Conservation (phyloP, 2,888 invertebrate species). For the Habrosyne pyritoides region DNA sequence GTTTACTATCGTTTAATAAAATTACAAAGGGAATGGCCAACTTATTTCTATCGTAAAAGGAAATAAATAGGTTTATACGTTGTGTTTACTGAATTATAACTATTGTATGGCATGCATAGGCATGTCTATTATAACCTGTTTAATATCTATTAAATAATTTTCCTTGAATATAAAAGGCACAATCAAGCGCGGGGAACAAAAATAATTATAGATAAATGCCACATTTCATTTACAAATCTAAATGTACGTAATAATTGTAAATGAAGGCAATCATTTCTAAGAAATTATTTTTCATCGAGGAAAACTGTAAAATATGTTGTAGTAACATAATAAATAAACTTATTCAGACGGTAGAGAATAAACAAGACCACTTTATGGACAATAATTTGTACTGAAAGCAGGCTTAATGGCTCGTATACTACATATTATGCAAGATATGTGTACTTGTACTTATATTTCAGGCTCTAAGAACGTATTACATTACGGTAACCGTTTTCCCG, state of each 20-base stretch:
- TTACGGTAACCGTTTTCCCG: constrained; percentile 41
- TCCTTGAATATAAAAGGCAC: too few species aligned
- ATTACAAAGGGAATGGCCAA: neutral
- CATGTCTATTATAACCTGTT: too few species aligned
- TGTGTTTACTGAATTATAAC: neutral
- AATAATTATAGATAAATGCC: neutral
- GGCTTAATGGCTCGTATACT: constrained; percentile 15
- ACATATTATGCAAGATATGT: constrained; percentile 18
- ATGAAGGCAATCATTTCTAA: neutral
- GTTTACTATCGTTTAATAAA: constrained; percentile 1
- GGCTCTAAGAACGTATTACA: constrained; percentile 46
- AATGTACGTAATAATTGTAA: too few species aligned
- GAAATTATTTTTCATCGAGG: neutral
- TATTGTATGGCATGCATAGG: neutral
- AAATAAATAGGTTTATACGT: neutral
- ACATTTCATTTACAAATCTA: neutral
- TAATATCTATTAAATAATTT: too few species aligned
- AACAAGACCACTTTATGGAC: constrained; percentile 1
- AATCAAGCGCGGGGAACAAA: too few species aligned
- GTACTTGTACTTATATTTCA: constrained; percentile 37
- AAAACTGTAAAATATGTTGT: neutral
- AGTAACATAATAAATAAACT: neutral
- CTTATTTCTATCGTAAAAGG: neutral
- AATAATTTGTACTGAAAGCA: constrained; percentile 22
- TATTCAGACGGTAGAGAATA: neutral